Conservation (phyloP, 2,113 vertebrate species). For the Picathartes gymnocephalus region DNA sequence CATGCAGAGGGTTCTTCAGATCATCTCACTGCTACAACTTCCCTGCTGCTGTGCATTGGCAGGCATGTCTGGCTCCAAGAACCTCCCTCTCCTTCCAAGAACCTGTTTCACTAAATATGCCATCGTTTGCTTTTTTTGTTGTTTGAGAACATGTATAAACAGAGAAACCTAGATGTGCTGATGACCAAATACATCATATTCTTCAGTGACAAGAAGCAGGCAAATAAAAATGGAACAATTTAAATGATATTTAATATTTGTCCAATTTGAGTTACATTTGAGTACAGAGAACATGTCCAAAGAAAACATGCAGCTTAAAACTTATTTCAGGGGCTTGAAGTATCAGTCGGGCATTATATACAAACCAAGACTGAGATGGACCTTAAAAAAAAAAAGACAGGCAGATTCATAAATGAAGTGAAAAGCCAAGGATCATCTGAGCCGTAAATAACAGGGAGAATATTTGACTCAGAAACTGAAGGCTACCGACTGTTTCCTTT, state of each 20-base stretch:
- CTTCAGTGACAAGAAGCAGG: background rate
- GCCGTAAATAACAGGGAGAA: background rate
- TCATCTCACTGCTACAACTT: background rate
- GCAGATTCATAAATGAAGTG: background rate
- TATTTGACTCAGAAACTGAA: background rate
- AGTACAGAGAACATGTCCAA: background rate
- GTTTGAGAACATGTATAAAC: background rate
- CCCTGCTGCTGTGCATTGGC: background rate
- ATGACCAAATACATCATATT: background rate
- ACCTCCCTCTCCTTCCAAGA: background rate
- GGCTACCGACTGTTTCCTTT: background rate
- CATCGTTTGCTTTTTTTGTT: background rate
- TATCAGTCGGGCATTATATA: background rate
- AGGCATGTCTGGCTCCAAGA: background rate
- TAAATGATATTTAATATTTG: background rate
- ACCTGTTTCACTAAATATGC: background rate
- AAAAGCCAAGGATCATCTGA: background rate
- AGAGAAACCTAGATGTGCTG: background rate
- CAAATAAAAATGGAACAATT: background rate
- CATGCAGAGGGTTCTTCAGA: background rate
- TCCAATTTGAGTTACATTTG: background rate
- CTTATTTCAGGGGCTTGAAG: background rate
- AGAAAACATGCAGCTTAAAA: background rate
- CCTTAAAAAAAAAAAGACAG: background rate
- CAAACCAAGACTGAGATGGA: background rate